A percentile compares a stretch with the other conserved stretches of the same genome.
Evolutionary conservation across 2,113 vertebrate species (phyloP).

Genomic region (Cathartes aura): DNA sequence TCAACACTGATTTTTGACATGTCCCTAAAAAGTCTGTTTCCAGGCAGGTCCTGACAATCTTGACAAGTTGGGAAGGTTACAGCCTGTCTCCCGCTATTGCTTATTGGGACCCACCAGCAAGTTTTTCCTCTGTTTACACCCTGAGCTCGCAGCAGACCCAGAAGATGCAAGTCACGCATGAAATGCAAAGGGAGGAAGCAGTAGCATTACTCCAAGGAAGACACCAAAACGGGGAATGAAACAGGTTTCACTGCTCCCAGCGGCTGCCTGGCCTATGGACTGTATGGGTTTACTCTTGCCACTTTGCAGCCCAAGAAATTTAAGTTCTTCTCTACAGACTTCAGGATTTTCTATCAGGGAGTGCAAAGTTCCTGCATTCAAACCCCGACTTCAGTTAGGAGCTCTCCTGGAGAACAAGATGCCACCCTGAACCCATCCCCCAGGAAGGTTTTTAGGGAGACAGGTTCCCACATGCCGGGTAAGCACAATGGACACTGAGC

Average conservation of each 20-base stretch:
- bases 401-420: neutral
- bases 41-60: neutral
- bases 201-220: neutral
- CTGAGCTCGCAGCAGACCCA: neutral
- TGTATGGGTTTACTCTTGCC: neutral
- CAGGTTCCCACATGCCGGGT: neutral
- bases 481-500: neutral
- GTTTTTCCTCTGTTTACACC: neutral
- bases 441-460: neutral
- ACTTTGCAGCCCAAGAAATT: neutral
- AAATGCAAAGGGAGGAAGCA: neutral
- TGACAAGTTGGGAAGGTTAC: neutral
- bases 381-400: neutral
- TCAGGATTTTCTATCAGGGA: neutral
- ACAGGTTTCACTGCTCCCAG: neutral
- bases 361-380: neutral
- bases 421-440: neutral
- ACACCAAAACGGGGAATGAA: neutral
- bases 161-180: neutral
- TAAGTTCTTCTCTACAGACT: neutral
- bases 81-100: neutral
- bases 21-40: neutral
- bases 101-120: neutral
- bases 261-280: rapidly evolving
- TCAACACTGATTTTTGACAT: neutral